A percentile compares a stretch with the other conserved stretches of the same genome.
phyloP scores from a whole-genome alignment of 2,797 vertebrate genomes.

The Gallirallus australis region DNA sequence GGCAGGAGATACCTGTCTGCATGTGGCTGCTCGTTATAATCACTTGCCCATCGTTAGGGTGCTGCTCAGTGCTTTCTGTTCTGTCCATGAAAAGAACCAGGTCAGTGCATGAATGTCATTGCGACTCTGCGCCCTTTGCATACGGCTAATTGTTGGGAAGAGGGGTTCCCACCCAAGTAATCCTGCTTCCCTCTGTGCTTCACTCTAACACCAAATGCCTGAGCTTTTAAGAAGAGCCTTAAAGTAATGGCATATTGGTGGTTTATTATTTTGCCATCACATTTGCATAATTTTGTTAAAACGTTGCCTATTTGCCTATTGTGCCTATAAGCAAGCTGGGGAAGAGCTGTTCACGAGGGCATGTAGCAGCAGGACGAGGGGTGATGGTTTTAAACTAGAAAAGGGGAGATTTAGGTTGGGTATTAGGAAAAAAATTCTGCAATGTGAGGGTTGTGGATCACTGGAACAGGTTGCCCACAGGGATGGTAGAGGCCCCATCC shows the following conservation, averaged over 20 bases:
- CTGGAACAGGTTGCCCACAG: too few species aligned
- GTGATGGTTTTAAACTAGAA: too few species aligned
- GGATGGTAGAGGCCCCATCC: too few species aligned
- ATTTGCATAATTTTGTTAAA: conserved; percentile 54
- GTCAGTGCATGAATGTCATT: conserved; percentile 83
- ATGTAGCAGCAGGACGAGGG: too few species aligned
- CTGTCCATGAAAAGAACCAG: conserved; percentile 94
- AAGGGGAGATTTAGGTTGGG: too few species aligned
- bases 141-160: background rate
- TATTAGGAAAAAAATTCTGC: too few species aligned
- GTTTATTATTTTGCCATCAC: conserved; percentile 32
- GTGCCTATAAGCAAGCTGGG: too few species aligned
- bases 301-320: background rate
- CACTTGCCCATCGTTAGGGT: conserved; percentile 90
- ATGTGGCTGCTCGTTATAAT: conserved; percentile 94
- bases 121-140: background rate
- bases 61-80: conserved; percentile 94
- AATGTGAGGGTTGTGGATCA: too few species aligned
- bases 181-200: background rate
- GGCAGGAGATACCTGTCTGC: conserved; percentile 94
- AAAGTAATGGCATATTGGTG: background rate
- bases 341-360: too few species aligned
- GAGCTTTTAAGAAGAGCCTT: background rate
- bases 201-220: background rate
- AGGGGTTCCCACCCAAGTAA: background rate